phyloP scores from a whole-genome alignment of 2,113 vertebrate species.

The Mungos mungo region DNA sequence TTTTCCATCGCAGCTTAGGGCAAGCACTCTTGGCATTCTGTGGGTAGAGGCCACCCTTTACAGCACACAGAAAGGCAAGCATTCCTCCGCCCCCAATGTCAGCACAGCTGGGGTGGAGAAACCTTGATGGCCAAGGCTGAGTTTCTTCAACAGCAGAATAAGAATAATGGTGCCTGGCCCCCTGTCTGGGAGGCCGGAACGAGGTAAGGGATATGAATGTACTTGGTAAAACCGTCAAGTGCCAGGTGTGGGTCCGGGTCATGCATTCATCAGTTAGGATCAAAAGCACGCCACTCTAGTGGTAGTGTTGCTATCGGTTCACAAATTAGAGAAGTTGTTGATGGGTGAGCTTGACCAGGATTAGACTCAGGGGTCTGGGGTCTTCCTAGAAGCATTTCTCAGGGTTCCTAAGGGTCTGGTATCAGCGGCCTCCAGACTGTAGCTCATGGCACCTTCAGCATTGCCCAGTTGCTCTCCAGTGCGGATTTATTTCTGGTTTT shows the following conservation, averaged over 20 bases:
- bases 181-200: not conserved
- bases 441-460: not conserved
- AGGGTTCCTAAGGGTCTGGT: too few species aligned
- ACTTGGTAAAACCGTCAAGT: not conserved
- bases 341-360: not conserved
- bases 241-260: rapidly evolving
- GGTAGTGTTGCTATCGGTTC: not conserved
- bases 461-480: not conserved
- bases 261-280: not conserved
- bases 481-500: not conserved
- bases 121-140: not conserved
- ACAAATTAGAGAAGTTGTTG: not conserved
- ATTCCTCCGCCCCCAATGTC: not conserved
- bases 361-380: not conserved
- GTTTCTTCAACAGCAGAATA: not conserved
- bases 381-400: not conserved
- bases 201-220: not conserved
- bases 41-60: not conserved
- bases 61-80: not conserved
- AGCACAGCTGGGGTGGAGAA: not conserved
- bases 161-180: not conserved
- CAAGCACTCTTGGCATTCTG: not conserved
- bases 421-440: not conserved
- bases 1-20: not conserved
- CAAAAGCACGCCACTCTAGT: rapidly evolving